Base-by-base conservation (phyloP, 2,113 vertebrate genomes). In the Poeciliopsis prolifica region DNA sequence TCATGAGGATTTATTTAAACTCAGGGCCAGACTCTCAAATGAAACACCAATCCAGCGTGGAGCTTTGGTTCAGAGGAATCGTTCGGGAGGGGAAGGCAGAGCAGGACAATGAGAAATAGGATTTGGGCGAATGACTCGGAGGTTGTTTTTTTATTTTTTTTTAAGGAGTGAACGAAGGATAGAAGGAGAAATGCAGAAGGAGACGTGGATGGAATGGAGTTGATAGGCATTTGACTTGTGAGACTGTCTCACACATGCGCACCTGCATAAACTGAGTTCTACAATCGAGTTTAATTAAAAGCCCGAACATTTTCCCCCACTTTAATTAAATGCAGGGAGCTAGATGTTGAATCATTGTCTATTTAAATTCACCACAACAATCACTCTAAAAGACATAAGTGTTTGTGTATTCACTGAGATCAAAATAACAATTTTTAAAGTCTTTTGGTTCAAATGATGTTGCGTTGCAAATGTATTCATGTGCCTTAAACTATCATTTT, bases 281-380 rank as follows among this genome's bases (percentile, higher is more conserved):
- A 70, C 65, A 84, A 72, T 71, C 64, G 37, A 79, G 66, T 83
- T 87, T 87, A 85, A 90, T 92, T 91, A 88, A 90, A 87, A 88
- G 51, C 69, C 71, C 8, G 61, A 64, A 66, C 51, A 76, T 31
- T 80, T 87, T 72, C 8, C 30, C 74, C 68, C 70, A 48, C 58
- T 89, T 90, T 88, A 84, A 88, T 91, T 87, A 90, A 86, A 83
- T 78, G 17, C 42, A 26, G 61, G 68, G 67, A 81, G 70, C 80
- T 11, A 11, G 67, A 84, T 74, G 29, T 78, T 61, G 75, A 71
- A 84, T 79, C 10, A 48, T 77, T 75, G 68, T 51, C 54, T 82
- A 72, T 54, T 54, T 24, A 76, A 75, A 75, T 62, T 68, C 11
- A 68, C 60, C 60, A 9, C 37, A 31, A 31, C 30, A 31, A 31